Base-by-base conservation (phyloP, 2,888 invertebrate species). In the Drosophila phalerata region DNA sequence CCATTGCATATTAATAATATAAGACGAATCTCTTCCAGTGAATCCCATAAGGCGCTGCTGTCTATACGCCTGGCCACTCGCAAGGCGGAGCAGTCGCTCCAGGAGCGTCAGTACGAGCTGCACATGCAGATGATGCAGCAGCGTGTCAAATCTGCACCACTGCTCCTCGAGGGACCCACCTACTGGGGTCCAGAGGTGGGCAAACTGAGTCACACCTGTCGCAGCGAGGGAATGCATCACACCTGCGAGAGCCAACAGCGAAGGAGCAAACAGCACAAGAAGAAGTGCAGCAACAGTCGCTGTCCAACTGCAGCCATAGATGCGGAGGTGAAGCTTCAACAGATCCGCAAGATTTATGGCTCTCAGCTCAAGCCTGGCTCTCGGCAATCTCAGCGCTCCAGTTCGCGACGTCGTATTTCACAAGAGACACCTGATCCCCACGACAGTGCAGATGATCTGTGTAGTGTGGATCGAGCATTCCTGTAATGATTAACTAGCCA, bases 61-160 rank as follows among this genome's bases (percentile, higher is more conserved):
- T 81, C 88, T 3, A 77, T 91, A 3, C 90, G 93, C 3, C 65
- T 93, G 53, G 93, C 92, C 11, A 92, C 93, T 10, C 87, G 93
- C 19, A 91, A 91, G 67, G 92, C 92, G 0, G 93, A 93, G 62
- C 92, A 92, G 61, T 90, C 90, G 1, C 60, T 92, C 13, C 91
- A 92, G 48, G 85, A 91, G 57, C 91, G 92, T 11, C 91, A 92
- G 55, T 91, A 92, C 37, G 91, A 92, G 17, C 75, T 91, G 5
- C 91, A 92, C 57, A 92, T 93, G 92, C 91, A 92, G 60, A 66
- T 92, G 76, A 92, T 92, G 92, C 85, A 90, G 0, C 91, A 92
- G 63, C 86, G 92, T 0, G 92, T 92, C 1, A 92, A 92, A 71
- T 91, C 92, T 0, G 92, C 92, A 0, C 92, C 92, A 0, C 71